These are phyloP conservation scores for Galaxias olidus DNA, from an alignment of 2,797 vertebrate genomes.

Conservation along the genomic window DNA sequence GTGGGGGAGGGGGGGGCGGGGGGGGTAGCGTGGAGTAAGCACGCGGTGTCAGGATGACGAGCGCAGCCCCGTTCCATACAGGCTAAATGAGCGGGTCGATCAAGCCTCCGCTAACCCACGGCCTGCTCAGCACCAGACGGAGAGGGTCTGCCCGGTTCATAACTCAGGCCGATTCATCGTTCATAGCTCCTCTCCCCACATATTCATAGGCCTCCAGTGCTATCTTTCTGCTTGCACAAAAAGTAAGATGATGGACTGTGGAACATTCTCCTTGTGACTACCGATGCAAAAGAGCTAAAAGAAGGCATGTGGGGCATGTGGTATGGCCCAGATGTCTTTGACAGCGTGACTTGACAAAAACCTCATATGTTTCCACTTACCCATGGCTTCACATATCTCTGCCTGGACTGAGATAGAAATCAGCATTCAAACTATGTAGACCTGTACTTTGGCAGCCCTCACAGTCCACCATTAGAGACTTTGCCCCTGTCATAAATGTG, in stretches of 20 bases:
- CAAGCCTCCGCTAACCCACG: neutral
- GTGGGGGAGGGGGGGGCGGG: neutral
- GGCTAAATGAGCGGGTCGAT: constrained; percentile 18
- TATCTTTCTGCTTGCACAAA: too few relatives aligned
- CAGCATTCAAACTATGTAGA: constrained; percentile 45
- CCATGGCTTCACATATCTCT: too few relatives aligned
- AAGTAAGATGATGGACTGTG: too few relatives aligned
- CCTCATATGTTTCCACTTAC: neutral
- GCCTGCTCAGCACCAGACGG: neutral
- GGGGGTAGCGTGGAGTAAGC: constrained; percentile 1
- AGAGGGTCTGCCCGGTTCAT: neutral
- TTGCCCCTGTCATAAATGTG: constrained; percentile 15
- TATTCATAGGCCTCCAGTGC: too few relatives aligned
- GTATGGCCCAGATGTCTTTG: too few relatives aligned
- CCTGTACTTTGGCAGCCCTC: constrained; percentile 29
- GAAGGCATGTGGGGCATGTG: neutral
- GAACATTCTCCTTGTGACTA: too few relatives aligned
- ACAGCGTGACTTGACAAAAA: too few relatives aligned
- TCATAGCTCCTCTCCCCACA: neutral
- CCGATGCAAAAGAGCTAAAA: neutral
- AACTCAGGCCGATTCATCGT: neutral
- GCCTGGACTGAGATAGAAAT: constrained; percentile 21
- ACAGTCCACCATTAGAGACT: constrained; percentile 21
- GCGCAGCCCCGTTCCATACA: constrained; percentile 4
- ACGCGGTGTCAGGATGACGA: constrained; percentile 16